A percentile compares a stretch with the other conserved stretches of the same genome.
These are phyloP conservation scores for Tangara arthus DNA, from an alignment of 2,797 vertebrate species.

Conservation along the genomic window DNA sequence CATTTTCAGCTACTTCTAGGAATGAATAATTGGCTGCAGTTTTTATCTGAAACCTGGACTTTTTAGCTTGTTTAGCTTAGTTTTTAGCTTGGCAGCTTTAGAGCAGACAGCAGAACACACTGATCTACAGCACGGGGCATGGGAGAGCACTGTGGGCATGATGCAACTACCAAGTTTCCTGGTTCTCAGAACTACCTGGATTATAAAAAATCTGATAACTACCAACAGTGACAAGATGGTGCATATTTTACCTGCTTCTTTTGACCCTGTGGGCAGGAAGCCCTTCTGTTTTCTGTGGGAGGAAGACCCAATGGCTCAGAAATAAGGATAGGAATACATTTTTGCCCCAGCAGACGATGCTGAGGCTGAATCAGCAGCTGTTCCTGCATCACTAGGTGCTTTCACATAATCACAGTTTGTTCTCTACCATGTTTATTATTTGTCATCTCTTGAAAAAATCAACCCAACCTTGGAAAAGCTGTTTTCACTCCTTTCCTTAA, in stretches of 20 bases:
- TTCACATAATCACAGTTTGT: not conserved
- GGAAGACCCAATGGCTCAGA: not conserved
- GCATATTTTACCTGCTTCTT: not conserved
- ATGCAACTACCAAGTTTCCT: not conserved
- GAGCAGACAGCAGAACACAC: not conserved
- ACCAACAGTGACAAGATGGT: not conserved
- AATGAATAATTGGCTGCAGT: not conserved
- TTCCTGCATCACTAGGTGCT: not conserved
- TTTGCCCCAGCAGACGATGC: not conserved
- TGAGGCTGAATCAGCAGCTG: not conserved
- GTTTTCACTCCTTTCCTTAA: not conserved
- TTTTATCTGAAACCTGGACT: not conserved
- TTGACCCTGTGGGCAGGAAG: not conserved
- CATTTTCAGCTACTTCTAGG: not conserved
- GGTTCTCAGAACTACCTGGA: not conserved
- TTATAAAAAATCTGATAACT: not conserved
- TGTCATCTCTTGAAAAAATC: not conserved
- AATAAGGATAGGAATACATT: not conserved
- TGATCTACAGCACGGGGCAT: rapidly evolving
- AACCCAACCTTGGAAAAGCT: not conserved
- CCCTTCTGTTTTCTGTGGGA: not conserved
- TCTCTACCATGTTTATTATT: not conserved
- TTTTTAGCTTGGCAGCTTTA: not conserved
- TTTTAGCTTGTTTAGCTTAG: no score
- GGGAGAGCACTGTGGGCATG: not conserved